Evolutionary conservation across 2,113 vertebrate species (phyloP).

Genomic region (Varanus salvator): DNA sequence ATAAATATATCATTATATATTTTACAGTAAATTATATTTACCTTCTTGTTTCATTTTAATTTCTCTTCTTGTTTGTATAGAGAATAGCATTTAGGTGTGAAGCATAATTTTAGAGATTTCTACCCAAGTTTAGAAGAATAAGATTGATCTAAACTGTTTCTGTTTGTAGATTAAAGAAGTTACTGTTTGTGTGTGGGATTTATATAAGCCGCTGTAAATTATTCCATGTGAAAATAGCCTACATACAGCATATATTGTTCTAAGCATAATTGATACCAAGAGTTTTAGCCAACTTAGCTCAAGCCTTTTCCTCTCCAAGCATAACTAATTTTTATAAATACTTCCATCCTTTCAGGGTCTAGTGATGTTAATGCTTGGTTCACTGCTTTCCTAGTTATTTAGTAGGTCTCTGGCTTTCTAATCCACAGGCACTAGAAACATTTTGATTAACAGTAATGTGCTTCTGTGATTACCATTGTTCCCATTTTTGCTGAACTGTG

Average conservation of each 20-base stretch:
- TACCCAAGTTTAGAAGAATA: slow-evolving; percentile 24
- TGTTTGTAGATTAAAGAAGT: slow-evolving; percentile 34
- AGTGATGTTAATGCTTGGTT: slow-evolving; percentile 60
- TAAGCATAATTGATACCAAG: slow-evolving; percentile 42
- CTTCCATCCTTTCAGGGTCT: slow-evolving; percentile 30
- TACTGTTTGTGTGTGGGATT: slow-evolving; percentile 12
- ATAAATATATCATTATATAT: slow-evolving; percentile 41
- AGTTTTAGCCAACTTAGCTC: slow-evolving; percentile 61
- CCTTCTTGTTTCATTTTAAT: slow-evolving; percentile 29
- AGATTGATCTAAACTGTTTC: slow-evolving; percentile 32
- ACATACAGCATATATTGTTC: slow-evolving; percentile 23
- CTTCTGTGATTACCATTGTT: slow-evolving; percentile 54
- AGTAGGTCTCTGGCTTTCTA: slow-evolving; percentile 57
- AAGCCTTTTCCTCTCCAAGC: slow-evolving; percentile 54
- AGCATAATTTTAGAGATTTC: background rate
- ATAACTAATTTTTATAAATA: slow-evolving; percentile 57
- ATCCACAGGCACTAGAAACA: slow-evolving; percentile 61
- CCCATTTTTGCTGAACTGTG: slow-evolving; percentile 54
- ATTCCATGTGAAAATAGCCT: slow-evolving; percentile 33
- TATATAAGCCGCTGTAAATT: slow-evolving; percentile 26
- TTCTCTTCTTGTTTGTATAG: slow-evolving; percentile 17
- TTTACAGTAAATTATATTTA: slow-evolving; percentile 49
- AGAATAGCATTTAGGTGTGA: slow-evolving; percentile 47
- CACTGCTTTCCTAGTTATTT: slow-evolving; percentile 58
- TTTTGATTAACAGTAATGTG: slow-evolving; percentile 61